Conservation (phyloP, 2,113 vertebrate genomes). For the Dipodomys spectabilis region DNA sequence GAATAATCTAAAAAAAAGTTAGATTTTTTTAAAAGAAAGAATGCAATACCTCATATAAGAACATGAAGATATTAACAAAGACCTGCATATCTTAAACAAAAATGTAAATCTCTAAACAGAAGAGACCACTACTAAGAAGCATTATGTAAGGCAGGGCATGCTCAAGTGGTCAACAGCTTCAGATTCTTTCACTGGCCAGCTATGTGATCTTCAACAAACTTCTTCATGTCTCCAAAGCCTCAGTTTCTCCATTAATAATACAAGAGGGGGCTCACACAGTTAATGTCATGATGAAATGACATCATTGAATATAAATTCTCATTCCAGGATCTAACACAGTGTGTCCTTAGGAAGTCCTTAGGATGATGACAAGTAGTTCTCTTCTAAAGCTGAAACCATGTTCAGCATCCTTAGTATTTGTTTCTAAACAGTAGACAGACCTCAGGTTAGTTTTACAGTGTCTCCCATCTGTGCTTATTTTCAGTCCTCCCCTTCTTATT, state of each 20-base stretch:
- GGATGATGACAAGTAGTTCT: neutral
- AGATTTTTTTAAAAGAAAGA: slow-evolving; percentile 21
- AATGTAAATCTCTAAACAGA: neutral
- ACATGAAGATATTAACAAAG: neutral
- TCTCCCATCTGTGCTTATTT: neutral
- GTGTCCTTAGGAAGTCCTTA: neutral
- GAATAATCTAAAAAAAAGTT: slow-evolving; percentile 49
- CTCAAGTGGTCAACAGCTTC: neutral
- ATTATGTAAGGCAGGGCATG: neutral
- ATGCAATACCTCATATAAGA: neutral
- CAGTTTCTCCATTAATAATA: neutral
- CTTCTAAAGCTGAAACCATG: neutral
- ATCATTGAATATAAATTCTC: neutral
- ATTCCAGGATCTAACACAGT: neutral
- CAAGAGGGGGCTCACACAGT: too few relatives aligned
- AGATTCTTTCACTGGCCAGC: neutral
- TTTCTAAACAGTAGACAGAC: neutral
- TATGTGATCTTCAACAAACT: neutral
- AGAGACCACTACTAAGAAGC: too few relatives aligned
- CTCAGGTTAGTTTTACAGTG: neutral
- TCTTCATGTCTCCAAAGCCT: neutral
- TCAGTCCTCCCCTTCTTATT: neutral
- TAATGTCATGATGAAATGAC: neutral
- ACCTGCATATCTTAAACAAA: neutral
- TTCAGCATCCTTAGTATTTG: neutral